Evolutionary conservation across 2,113 vertebrate genomes (phyloP), one percentile per base, ranked within the genome.

Genomic region (Castor canadensis): DNA sequence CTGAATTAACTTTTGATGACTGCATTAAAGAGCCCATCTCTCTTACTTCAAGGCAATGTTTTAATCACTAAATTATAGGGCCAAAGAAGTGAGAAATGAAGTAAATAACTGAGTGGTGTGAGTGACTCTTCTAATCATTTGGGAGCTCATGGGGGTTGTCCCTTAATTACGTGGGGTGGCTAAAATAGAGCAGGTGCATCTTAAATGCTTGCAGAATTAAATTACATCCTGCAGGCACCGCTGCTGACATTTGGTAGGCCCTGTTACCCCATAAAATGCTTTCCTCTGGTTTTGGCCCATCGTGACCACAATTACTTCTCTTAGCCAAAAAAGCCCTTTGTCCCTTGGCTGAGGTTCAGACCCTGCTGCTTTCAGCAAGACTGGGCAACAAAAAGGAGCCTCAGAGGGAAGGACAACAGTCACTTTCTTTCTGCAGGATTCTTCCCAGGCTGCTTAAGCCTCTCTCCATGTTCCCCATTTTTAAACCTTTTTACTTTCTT

Each of bases 281-380:
- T 93, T 86, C 77, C 95, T 96, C 85, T 76, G 54, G 56, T 54
- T 94, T 85, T 62, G 93, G 73, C 87, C 93, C 82, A 35, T 80
- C 49, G 0, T 86, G 85, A 92, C 73, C 91, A 94, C 88, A 95
- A 69, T 94, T 54, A 71, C 54, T 88, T 89, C 86, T 93, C 93
- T 86, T 58, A 89, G 62, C 85, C 77, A 92, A 92, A 93, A 94
- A 97, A 86, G 56, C 82, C 93, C 56, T 96, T 96, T 96, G 84
- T 95, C 88, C 87, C 79, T 97, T 95, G 95, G 96, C 96, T 69
- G 85, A 83, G 8, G 79, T 96, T 96, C 91, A 96, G 86, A 71
- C 52, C 71, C 92, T 6, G 87, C 91, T 96, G 91, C 82, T 94
- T 86, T 86, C 94, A 97, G 93, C 56, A n/a, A 79, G 82, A 47